A percentile compares a stretch with the other conserved stretches of the same genome.
Evolutionary conservation across 2,888 invertebrate genomes (phyloP).

Genomic region (Timandra comae): DNA sequence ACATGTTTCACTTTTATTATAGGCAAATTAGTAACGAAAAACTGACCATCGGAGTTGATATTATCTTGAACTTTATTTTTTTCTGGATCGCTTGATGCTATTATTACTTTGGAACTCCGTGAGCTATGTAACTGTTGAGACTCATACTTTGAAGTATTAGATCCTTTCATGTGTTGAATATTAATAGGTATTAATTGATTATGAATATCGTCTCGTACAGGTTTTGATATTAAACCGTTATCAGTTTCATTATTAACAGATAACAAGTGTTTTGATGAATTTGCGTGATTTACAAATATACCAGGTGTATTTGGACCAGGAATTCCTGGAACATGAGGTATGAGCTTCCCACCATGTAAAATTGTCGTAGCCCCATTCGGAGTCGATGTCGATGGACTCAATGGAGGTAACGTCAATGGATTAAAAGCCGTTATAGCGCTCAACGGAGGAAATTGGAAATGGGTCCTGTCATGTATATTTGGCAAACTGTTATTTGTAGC

Average conservation of each 20-base stretch:
- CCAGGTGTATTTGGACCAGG: constrained; percentile 85
- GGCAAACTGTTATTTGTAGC: constrained; percentile 49
- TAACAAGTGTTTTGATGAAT: constrained; percentile 7
- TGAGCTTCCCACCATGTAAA: constrained; percentile 83
- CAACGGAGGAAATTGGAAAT: constrained; percentile 81
- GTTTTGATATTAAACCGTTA: constrained; percentile 29
- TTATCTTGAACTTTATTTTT: constrained; percentile 38
- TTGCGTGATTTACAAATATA: constrained; percentile 46
- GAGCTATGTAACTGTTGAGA: constrained; percentile 35
- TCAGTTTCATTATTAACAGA: constrained; percentile 40
- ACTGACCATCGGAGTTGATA: constrained; percentile 34
- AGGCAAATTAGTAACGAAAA: constrained; percentile 42
- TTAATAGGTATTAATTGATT: constrained; percentile 28
- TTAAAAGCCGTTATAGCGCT: constrained; percentile 83
- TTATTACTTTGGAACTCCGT: constrained; percentile 41
- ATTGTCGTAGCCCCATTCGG: constrained; percentile 80
- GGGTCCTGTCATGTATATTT: constrained; percentile 65
- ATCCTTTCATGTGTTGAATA: constrained; percentile 31
- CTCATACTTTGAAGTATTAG: constrained; percentile 40
- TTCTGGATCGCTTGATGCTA: constrained; percentile 38
- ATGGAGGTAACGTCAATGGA: constrained; percentile 79
- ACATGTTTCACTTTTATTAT: constrained; percentile 60
- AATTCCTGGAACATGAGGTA: constrained; percentile 91
- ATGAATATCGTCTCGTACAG: constrained; percentile 35
- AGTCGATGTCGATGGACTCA: constrained; percentile 52